Percentiles rank a stretch among this genome's conserved stretches.
Conservation (phyloP, 2,797 vertebrate species). For the Onychomys arenicola region DNA sequence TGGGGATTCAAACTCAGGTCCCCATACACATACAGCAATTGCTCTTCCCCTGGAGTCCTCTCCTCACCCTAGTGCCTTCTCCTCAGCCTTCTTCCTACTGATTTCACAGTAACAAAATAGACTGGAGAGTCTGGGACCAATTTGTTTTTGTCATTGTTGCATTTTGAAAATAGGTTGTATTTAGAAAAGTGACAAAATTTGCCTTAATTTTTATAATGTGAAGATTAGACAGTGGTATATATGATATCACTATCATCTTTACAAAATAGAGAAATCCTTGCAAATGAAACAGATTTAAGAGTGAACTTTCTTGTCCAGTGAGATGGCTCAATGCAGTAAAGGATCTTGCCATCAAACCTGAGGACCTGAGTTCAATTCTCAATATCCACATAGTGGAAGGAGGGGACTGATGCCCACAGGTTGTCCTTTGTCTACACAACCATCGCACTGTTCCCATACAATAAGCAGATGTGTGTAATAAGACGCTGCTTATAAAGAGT, state of each 20-base stretch:
- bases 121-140: background rate
- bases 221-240: background rate
- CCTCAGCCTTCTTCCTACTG: background rate
- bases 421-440: background rate
- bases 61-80: background rate
- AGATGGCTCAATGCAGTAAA: background rate
- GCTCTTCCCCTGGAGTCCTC: background rate
- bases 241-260: background rate
- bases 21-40: background rate
- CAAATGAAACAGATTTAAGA: slow-evolving; percentile 1
- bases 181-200: slow-evolving; percentile 20
- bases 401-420: background rate
- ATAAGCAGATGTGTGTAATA: too few relatives aligned
- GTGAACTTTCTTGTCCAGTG: background rate
- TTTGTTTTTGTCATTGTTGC: background rate
- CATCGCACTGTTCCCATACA: too few relatives aligned
- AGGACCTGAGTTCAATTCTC: background rate
- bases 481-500: background rate
- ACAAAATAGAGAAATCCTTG: background rate
- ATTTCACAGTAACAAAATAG: background rate
- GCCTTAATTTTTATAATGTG: background rate
- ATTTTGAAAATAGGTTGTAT: background rate
- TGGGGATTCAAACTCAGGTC: background rate
- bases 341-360: background rate
- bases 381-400: too few relatives aligned